phyloP scores from a whole-genome alignment of 2,797 vertebrate species.

The Myotis findleyi region DNA sequence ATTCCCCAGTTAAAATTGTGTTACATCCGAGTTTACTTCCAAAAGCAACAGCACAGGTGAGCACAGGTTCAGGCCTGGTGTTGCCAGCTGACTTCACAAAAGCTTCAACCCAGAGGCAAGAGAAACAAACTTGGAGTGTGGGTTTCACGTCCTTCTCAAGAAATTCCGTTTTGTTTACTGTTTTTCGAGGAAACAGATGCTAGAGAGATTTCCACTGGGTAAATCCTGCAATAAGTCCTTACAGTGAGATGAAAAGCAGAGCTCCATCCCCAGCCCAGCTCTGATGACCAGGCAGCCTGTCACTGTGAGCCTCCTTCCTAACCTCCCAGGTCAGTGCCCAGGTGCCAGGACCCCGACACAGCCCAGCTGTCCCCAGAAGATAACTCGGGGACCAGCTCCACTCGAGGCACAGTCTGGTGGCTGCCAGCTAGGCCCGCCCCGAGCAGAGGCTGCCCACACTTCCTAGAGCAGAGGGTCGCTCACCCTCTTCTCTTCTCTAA shows the following conservation, averaged over 20 bases:
- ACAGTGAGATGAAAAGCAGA: background rate
- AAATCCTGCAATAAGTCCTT: background rate
- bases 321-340: background rate
- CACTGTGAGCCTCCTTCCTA: background rate
- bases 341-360: background rate
- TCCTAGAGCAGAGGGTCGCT: background rate
- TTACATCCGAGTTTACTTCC: background rate
- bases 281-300: background rate
- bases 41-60: background rate
- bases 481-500: background rate
- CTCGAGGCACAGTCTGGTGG: constrained; percentile 2
- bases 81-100: background rate
- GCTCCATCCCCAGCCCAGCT: background rate
- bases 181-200: background rate
- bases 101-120: background rate
- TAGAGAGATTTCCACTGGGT: background rate
- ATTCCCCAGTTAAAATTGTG: background rate
- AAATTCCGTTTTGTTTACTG: background rate
- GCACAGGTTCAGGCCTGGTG: background rate
- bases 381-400: background rate
- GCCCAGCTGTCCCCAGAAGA: background rate
- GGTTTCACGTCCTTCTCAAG: background rate
- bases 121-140: background rate
- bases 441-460: background rate
- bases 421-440: constrained; percentile 35